Evolutionary conservation across 1,140 invertebrate genomes (phyloP).

Genomic region (Globodera rostochiensis): DNA sequence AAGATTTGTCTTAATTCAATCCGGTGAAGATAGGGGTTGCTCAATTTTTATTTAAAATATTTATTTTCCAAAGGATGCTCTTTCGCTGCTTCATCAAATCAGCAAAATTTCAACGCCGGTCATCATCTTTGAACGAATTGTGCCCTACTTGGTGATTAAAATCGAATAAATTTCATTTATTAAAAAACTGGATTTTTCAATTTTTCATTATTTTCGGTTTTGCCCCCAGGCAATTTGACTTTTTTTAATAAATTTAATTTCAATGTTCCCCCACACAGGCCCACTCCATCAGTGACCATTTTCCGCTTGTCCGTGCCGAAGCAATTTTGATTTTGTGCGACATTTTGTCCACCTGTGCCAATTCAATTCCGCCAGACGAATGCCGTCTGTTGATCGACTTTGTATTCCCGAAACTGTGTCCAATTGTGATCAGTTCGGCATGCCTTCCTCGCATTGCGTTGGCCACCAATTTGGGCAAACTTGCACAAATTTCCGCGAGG

Average conservation of each 20-base stretch:
- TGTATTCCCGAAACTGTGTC: slow-evolving; percentile 58
- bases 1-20: no score
- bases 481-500: slow-evolving; percentile 44
- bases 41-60: no score
- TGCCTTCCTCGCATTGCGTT: slow-evolving; percentile 46
- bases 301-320: slow-evolving; percentile 54
- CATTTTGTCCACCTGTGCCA: slow-evolving; percentile 43
- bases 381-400: slow-evolving; percentile 62
- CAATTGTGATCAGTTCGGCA: slow-evolving; percentile 27
- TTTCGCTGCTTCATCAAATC: slow-evolving; percentile 53
- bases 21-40: no score
- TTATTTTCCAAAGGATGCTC: slow-evolving; percentile 52
- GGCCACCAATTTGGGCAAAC: slow-evolving; percentile 38
- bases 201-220: no score
- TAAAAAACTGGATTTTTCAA: slow-evolving; percentile 12
- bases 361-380: slow-evolving; percentile 55
- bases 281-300: slow-evolving; percentile 44
- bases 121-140: slow-evolving; percentile 58
- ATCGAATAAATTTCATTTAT: slow-evolving; percentile 25
- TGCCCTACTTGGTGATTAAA: slow-evolving; percentile 55
- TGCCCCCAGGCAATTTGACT: no score
- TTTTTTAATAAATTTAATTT: no score
- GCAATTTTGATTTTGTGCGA: slow-evolving; percentile 54
- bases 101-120: slow-evolving; percentile 39
- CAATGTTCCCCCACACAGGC: slow-evolving; percentile 27